These are phyloP conservation scores for Caenorhabditis macrosperma DNA, from an alignment of 2,888 invertebrate species.

Conservation along the genomic window DNA sequence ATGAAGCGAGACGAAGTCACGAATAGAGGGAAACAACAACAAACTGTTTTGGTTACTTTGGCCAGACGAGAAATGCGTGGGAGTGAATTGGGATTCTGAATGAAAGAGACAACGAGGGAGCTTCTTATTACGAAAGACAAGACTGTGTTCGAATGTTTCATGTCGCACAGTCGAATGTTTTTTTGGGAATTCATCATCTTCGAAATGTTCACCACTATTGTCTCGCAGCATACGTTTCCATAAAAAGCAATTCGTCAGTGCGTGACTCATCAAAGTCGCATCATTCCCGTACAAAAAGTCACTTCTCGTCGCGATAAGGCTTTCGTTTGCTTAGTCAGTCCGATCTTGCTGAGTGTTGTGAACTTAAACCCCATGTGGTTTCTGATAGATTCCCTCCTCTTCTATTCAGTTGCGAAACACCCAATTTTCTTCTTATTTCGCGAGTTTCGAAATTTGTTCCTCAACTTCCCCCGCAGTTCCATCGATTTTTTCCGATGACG, in stretches of 20 bases:
- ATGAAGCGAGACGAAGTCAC: too few species aligned
- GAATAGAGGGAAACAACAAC: too few species aligned
- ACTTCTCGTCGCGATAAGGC: conserved; percentile 41
- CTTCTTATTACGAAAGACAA: too few species aligned
- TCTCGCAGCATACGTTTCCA: background rate
- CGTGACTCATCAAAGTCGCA: conserved; percentile 15
- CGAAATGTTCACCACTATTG: too few species aligned
- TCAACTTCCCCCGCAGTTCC: conserved; percentile 27
- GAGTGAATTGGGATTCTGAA: too few species aligned
- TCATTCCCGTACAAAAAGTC: conserved; percentile 11
- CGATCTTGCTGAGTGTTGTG: conserved; percentile 1
- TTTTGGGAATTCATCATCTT: too few species aligned
- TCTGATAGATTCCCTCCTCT: conserved; percentile 28
- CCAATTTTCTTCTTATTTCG: conserved; percentile 51
- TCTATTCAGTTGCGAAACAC: conserved; percentile 26
- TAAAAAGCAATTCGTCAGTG: background rate
- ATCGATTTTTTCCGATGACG: conserved; percentile 36
- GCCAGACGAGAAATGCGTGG: too few species aligned
- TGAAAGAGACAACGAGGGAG: too few species aligned
- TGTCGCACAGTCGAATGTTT: too few species aligned
- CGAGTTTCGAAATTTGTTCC: conserved; percentile 19
- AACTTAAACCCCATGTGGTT: conserved; percentile 50
- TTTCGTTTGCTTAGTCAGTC: conserved; percentile 47
- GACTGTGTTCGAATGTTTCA: too few species aligned
- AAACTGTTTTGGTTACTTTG: too few species aligned